Percentiles rank a stretch among this genome's conserved stretches.
Conservation (phyloP, 37 sponge, comb jelly and placozoan species). For the Aphrocallistes beatrix region DNA sequence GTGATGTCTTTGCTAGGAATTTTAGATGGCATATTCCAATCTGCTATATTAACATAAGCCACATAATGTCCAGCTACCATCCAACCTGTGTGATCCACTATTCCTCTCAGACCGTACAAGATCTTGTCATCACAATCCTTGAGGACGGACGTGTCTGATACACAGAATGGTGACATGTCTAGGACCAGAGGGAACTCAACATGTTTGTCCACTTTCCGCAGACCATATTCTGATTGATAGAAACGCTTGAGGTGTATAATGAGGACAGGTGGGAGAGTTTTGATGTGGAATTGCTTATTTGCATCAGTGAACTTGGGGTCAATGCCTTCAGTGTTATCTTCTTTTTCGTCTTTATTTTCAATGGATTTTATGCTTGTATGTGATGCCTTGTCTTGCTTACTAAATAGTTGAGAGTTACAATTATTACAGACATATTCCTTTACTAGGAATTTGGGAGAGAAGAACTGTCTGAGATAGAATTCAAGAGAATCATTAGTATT, state of each 20-base stretch:
- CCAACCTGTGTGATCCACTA: slow-evolving; percentile 77
- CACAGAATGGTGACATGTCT: slow-evolving; percentile 71
- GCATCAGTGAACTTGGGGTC: slow-evolving; percentile 34
- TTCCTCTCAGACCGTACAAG: slow-evolving; percentile 73
- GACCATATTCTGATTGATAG: slow-evolving; percentile 33
- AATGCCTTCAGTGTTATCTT: neutral
- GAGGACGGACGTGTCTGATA: neutral
- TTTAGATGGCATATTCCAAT: slow-evolving; percentile 10
- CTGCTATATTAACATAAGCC: slow-evolving; percentile 59
- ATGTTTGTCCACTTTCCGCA: slow-evolving; percentile 60
- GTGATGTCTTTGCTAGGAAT: too few relatives aligned
- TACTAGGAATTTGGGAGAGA: neutral
- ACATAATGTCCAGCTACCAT: slow-evolving; percentile 85
- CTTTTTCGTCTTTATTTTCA: neutral
- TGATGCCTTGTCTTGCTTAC: neutral
- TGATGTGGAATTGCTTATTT: slow-evolving; percentile 53
- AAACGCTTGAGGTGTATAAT: slow-evolving; percentile 89
- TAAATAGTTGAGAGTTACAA: neutral
- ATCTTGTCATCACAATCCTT: slow-evolving; percentile 24
- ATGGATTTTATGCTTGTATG: neutral
- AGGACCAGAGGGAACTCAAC: slow-evolving; percentile 64
- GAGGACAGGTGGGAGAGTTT: slow-evolving; percentile 52
- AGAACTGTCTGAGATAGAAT: neutral
- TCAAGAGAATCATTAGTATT: neutral
- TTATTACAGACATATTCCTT: neutral